Evolutionary conservation across 2,113 vertebrate genomes (phyloP).

Genomic region (Colinus virginianus): DNA sequence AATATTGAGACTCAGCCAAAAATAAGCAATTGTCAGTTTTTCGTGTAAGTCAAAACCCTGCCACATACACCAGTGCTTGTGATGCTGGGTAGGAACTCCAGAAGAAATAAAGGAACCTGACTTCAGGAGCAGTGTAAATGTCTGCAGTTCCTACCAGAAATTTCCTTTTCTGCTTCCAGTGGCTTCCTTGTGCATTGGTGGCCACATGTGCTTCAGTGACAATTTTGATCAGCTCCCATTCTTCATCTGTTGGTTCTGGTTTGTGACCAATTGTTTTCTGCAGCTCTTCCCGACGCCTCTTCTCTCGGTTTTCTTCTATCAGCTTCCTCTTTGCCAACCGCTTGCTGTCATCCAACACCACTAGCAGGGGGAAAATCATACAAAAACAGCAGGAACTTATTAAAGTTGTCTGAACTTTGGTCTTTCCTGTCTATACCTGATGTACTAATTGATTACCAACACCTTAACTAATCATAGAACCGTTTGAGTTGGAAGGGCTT

Average conservation of each 20-base stretch:
- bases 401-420: not conserved
- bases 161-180: conserved; percentile 98
- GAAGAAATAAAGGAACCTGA: not conserved
- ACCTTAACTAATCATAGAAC: not conserved
- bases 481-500: not conserved
- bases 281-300: conserved; percentile 89
- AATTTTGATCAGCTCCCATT: conserved; percentile 96
- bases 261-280: conserved; percentile 93
- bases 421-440: not conserved
- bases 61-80: not conserved
- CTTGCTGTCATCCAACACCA: conserved; percentile 98
- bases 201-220: conserved; percentile 96
- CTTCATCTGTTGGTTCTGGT: conserved; percentile 91
- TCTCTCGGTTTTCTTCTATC: conserved; percentile 96
- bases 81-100: not conserved
- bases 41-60: not conserved
- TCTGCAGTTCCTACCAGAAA: conserved; percentile 89
- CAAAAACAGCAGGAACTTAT: not conserved
- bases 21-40: not conserved
- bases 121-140: not conserved
- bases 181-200: conserved; percentile 97
- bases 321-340: conserved; percentile 94
- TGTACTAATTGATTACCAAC: not conserved
- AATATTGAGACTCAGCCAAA: conserved; percentile 11
- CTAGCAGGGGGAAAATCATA: conserved; percentile 67